Evolutionary conservation across 37 sponge, comb jelly and placozoan species (phyloP), one percentile per base, ranked within the genome.

Genomic region (Beroe forskalii): DNA sequence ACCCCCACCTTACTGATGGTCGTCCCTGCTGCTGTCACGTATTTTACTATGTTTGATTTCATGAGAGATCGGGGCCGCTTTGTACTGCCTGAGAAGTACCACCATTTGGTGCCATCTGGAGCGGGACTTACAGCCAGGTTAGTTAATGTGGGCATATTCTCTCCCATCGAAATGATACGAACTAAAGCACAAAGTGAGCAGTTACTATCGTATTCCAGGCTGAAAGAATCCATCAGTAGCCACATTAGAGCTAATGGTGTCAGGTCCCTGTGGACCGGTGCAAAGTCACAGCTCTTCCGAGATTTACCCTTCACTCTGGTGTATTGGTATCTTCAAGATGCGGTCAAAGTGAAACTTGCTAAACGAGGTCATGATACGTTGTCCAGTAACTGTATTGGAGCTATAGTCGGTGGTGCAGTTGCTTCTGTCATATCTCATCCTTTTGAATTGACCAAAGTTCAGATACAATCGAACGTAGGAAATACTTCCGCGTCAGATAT

Each of bases 141-240:
- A 12, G 31, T 43, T 9, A 80, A 80, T 38, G 27, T 80, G 0
- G 55, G 55, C 22, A 24, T 80, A 43, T 80, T 80, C 55, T 80
- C 86, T 1, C 86, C 86, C 30, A 22, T 80, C 2, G 86, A 80
- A 24, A 23, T 80, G 86, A 37, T 80, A 6, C 24, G 86, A 1
- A 80, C 48, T n/a, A 80, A 80, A 80, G 40, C 40, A 0, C 86
- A 80, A 24, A 80, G 86, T 43, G 86, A 80, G 55, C 44, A 80
- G 0, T 9, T 35, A 23, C 27, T 80, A 25, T 32, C n/a, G 1
- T 80, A 80, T 38, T 41, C 55, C 3, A 80, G 42, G 20, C 43
- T 80, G 35, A 40, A 43, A 27, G 86, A 80, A 23, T 80, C 86
- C 1, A 80, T 80, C 27, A 43, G 4, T 6, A 41, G 25, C 0